phyloP scores from a whole-genome alignment of 2,797 vertebrate genomes.

The Bradypodion pumilum region DNA sequence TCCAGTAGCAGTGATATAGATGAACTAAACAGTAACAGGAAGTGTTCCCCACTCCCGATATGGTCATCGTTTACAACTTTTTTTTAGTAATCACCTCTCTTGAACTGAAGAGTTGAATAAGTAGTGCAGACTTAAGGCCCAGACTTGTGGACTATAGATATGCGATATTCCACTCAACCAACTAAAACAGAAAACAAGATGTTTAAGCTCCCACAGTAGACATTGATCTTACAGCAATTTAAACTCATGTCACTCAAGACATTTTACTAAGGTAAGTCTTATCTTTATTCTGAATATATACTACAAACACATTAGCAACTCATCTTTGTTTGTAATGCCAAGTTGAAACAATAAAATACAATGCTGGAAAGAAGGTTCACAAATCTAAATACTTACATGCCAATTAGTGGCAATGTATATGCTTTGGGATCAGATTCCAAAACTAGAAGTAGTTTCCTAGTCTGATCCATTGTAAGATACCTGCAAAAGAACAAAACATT shows the following conservation, averaged over 20 bases:
- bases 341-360: not conserved
- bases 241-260: not conserved
- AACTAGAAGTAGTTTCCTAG: slow-evolving; percentile 89
- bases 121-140: slow-evolving; percentile 89
- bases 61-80: not conserved
- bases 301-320: not conserved
- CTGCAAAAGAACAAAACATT: slow-evolving; percentile 71
- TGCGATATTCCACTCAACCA: slow-evolving; percentile 92
- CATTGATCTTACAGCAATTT: not conserved
- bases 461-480: slow-evolving; percentile 96
- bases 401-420: slow-evolving; percentile 87
- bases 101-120: slow-evolving; percentile 86
- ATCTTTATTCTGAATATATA: not conserved
- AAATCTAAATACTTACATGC: slow-evolving; percentile 85
- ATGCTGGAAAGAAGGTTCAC: not conserved
- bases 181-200: slow-evolving; percentile 68
- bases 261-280: slow-evolving; percentile 16
- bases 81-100: slow-evolving; percentile 82
- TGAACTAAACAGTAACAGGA: not conserved
- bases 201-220: not conserved
- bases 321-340: not conserved
- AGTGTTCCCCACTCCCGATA: not conserved
- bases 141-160: slow-evolving; percentile 86
- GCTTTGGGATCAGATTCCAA: slow-evolving; percentile 95
- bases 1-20: too few relatives aligned